Evolutionary conservation across 2,888 invertebrate genomes (phyloP).

Genomic region (Allygus modestus): DNA sequence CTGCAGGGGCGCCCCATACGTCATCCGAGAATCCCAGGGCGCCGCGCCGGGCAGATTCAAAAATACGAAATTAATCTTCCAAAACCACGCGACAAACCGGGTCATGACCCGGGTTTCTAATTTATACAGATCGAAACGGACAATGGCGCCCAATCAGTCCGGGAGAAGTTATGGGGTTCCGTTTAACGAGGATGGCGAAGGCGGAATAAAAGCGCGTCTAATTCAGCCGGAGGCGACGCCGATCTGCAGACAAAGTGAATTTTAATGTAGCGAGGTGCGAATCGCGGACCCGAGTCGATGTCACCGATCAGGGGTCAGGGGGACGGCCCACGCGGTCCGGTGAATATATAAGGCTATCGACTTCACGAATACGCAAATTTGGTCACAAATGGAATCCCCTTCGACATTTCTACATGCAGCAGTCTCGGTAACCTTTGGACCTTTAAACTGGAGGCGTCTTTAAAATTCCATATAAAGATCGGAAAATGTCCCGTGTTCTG

Average conservation of each 20-base stretch:
- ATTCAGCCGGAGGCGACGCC: conserved; percentile 2
- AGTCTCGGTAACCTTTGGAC: not conserved
- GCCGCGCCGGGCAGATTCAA: not conserved
- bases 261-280: conserved; percentile 33
- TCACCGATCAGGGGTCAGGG: not conserved
- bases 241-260: conserved; percentile 19
- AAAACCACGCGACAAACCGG: not conserved
- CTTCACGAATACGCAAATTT: conserved; percentile 43
- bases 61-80: not conserved
- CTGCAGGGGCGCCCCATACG: conserved; percentile 3
- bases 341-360: conserved; percentile 39
- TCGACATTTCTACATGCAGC: not conserved
- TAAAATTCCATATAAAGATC: not conserved
- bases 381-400: conserved; percentile 6
- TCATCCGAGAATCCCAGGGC: not conserved
- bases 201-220: conserved; percentile 15
- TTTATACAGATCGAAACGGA: conserved; percentile 44
- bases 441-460: not conserved
- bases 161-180: not conserved
- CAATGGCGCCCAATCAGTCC: conserved; percentile 36
- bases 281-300: too few relatives aligned
- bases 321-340: conserved; percentile 1
- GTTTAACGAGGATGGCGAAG: not conserved
- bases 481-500: not conserved
- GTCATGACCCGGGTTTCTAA: conserved; percentile 49